These are phyloP conservation scores for Omphaloscelis lunosa DNA, from an alignment of 2,888 invertebrate species.

Conservation along the genomic window DNA sequence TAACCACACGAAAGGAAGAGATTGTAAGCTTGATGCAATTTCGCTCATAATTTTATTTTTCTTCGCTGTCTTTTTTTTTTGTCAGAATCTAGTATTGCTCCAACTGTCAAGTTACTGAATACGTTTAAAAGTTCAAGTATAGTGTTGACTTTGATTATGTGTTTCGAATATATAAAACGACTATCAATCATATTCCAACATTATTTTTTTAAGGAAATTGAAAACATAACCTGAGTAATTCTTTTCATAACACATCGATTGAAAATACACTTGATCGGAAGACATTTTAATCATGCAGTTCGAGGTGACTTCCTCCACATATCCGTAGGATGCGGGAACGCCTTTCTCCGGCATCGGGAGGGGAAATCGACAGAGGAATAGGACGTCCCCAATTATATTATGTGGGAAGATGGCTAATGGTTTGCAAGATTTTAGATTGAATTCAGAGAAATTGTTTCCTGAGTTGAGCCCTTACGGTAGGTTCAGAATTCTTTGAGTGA, in stretches of 20 bases:
- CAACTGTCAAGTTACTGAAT: too few species aligned
- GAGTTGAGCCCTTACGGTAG: not conserved
- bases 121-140: too few species aligned
- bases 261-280: constrained; percentile 28
- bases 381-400: constrained; percentile 30
- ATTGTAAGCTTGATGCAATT: too few species aligned
- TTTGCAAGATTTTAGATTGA: constrained; percentile 43
- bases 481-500: not conserved
- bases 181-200: too few species aligned
- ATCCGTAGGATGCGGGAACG: constrained; percentile 26
- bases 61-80: too few species aligned
- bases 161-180: too few species aligned
- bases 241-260: not conserved
- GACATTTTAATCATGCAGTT: constrained; percentile 1
- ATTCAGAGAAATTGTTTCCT: constrained; percentile 40
- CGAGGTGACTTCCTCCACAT: constrained; percentile 19
- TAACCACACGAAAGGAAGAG: too few species aligned
- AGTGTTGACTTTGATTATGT: too few species aligned
- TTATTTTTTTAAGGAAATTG: not conserved
- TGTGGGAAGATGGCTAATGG: constrained; percentile 17
- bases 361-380: constrained; percentile 35
- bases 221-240: not conserved
- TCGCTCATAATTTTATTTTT: too few species aligned
- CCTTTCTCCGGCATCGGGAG: not conserved
- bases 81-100: too few species aligned